Percentiles rank a stretch among this genome's conserved stretches.
Conservation (phyloP, 2,797 vertebrate genomes). For the Microctenopoma steveboyesi region DNA sequence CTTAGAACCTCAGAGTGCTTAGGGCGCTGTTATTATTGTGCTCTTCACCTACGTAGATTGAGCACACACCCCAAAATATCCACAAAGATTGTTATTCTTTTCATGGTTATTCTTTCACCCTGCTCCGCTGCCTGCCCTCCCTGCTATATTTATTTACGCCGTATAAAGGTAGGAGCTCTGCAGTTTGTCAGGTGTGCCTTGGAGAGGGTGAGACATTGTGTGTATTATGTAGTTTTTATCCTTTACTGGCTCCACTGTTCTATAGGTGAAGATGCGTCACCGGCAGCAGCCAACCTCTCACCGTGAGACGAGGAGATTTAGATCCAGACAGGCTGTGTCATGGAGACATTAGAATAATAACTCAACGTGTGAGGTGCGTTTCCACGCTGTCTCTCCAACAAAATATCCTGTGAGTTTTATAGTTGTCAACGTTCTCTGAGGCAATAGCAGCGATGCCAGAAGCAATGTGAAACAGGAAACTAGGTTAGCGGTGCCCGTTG, state of each 20-base stretch:
- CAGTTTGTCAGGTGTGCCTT: slow-evolving; percentile 41
- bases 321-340: slow-evolving; percentile 52
- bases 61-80: slow-evolving; percentile 30
- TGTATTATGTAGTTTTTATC: slow-evolving; percentile 31
- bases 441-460: slow-evolving; percentile 28
- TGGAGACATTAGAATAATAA: slow-evolving; percentile 47
- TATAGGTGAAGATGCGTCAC: slow-evolving; percentile 1
- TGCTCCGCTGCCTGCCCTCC: slow-evolving; percentile 18
- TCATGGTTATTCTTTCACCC: slow-evolving; percentile 19
- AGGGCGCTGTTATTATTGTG: slow-evolving; percentile 12
- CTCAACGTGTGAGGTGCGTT: slow-evolving; percentile 17
- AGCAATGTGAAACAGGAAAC: slow-evolving; percentile 56
- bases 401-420: slow-evolving; percentile 48
- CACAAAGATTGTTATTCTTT: slow-evolving; percentile 16
- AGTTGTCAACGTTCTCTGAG: slow-evolving; percentile 40
- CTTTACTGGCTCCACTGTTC: slow-evolving; percentile 8
- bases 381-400: slow-evolving; percentile 36
- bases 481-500: slow-evolving; percentile 37
- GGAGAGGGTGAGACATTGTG: slow-evolving; percentile 12
- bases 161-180: slow-evolving; percentile 33
- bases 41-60: slow-evolving; percentile 5
- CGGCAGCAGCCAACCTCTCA: background rate
- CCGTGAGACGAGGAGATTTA: slow-evolving; percentile 32
- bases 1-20: slow-evolving; percentile 15
- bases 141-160: slow-evolving; percentile 37